phyloP scores from a whole-genome alignment of 2,113 vertebrate species.

The Zootoca vivipara region DNA sequence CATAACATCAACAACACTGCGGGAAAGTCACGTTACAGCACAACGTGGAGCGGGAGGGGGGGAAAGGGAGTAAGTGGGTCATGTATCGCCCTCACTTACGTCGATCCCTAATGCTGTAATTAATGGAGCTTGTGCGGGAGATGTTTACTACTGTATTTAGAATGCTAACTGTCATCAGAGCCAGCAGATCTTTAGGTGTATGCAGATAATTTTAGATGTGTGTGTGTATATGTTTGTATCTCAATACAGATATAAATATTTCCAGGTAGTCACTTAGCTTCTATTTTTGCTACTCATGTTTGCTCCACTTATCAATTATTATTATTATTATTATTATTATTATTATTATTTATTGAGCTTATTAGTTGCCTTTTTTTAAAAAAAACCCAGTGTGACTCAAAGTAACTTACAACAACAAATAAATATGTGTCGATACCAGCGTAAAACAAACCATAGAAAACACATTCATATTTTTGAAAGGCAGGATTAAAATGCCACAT shows the following conservation, averaged over 20 bases:
- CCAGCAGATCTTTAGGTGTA: background rate
- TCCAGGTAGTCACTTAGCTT: background rate
- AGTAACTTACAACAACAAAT: too few relatives aligned
- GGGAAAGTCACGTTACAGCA: constrained; percentile 29
- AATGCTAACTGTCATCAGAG: background rate
- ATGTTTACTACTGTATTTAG: background rate
- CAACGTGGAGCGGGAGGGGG: constrained; percentile 18
- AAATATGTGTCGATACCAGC: too few relatives aligned
- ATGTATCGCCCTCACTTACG: background rate
- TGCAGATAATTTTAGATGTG: accelerated
- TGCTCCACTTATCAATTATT: background rate
- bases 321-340: too few relatives aligned
- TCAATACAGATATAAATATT: background rate
- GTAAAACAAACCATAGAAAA: too few relatives aligned
- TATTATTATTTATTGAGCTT: too few relatives aligned
- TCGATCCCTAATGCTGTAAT: accelerated
- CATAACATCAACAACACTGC: background rate
- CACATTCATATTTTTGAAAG: too few relatives aligned
- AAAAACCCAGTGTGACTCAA: too few relatives aligned
- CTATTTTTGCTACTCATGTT: background rate
- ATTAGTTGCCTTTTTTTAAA: too few relatives aligned
- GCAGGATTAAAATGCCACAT: too few relatives aligned
- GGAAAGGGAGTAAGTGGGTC: background rate
- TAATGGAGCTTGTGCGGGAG: background rate
- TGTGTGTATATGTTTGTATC: too few relatives aligned